Conservation (phyloP, 1,140 invertebrate species). For the Zophobas atratus region DNA sequence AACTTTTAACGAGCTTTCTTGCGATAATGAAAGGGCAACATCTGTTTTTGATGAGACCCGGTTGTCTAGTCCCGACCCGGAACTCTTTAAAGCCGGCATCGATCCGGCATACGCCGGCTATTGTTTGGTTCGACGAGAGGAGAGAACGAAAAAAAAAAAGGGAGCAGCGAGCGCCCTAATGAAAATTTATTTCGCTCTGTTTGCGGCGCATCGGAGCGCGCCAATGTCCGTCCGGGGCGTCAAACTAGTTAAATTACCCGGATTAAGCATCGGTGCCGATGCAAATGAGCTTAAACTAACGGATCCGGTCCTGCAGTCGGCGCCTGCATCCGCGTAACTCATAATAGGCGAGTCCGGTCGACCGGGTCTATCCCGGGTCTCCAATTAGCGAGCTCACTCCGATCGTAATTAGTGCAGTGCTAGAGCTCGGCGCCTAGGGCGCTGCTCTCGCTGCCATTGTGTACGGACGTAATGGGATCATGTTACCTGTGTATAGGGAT, state of each 20-base stretch:
- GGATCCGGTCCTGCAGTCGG: conserved; percentile 2
- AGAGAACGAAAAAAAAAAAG: conserved; percentile 14
- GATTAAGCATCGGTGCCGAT: conserved; percentile 29
- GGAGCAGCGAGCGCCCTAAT: conserved; percentile 3
- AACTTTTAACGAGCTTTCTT: conserved; percentile 29
- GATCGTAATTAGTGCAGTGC: conserved; percentile 52
- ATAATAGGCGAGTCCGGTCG: conserved; percentile 36
- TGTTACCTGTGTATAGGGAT: conserved; percentile 46
- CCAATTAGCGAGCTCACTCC: conserved; percentile 51
- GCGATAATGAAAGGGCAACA: conserved; percentile 1
- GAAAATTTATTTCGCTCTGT: conserved; percentile 43
- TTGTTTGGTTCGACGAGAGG: conserved; percentile 1
- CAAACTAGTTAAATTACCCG: conserved; percentile 42
- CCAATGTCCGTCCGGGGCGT: conserved; percentile 34
- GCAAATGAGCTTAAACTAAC: conserved; percentile 16
- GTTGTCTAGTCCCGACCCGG: conserved; percentile 18
- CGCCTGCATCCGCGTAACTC: conserved; percentile 19
- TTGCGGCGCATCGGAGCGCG: conserved; percentile 27
- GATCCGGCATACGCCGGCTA: conserved; percentile 5
- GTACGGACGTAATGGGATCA: conserved; percentile 48
- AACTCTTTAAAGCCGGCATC: conserved; percentile 24
- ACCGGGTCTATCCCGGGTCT: conserved; percentile 45
- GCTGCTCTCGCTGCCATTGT: conserved; percentile 44
- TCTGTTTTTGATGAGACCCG: conserved; percentile 15
- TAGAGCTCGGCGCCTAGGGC: conserved; percentile 45